Conservation (phyloP, 2,797 vertebrate species). For the Enteromius radiatus region DNA sequence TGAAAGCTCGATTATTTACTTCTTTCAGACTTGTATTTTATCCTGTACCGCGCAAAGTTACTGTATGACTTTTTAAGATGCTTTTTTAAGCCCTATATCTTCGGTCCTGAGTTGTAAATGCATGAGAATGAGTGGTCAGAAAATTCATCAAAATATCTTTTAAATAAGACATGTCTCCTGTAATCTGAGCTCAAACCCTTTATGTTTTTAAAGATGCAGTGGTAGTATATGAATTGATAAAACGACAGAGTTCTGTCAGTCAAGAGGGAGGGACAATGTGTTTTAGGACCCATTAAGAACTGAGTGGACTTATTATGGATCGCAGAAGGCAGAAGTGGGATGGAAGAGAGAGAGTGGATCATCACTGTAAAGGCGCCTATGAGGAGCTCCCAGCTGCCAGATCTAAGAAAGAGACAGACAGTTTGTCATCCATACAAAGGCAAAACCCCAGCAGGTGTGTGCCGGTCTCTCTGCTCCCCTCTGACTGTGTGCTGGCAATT, state of each 20-base stretch:
- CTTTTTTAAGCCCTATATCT: background rate
- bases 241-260: conserved; percentile 25
- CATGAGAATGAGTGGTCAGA: background rate
- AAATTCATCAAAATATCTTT: background rate
- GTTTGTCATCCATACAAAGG: conserved; percentile 10
- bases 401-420: conserved; percentile 35
- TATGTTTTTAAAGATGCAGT: conserved; percentile 29
- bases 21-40: too few species aligned
- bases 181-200: background rate
- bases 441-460: conserved; percentile 28
- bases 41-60: background rate
- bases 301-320: conserved; percentile 38
- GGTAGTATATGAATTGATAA: conserved; percentile 23
- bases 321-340: background rate
- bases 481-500: conserved; percentile 17
- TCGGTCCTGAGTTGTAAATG: background rate
- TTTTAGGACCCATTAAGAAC: conserved; percentile 30
- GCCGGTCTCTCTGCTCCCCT: conserved; percentile 10
- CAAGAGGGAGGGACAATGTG: conserved; percentile 21
- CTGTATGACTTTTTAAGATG: background rate
- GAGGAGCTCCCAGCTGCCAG: conserved; percentile 8
- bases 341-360: conserved; percentile 18
- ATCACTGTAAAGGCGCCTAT: conserved; percentile 25
- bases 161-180: background rate
- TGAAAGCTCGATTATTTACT: background rate